A percentile compares a stretch with the other conserved stretches of the same genome.
phyloP scores from a whole-genome alignment of 2,888 invertebrate species.

The Rutpela maculata region DNA sequence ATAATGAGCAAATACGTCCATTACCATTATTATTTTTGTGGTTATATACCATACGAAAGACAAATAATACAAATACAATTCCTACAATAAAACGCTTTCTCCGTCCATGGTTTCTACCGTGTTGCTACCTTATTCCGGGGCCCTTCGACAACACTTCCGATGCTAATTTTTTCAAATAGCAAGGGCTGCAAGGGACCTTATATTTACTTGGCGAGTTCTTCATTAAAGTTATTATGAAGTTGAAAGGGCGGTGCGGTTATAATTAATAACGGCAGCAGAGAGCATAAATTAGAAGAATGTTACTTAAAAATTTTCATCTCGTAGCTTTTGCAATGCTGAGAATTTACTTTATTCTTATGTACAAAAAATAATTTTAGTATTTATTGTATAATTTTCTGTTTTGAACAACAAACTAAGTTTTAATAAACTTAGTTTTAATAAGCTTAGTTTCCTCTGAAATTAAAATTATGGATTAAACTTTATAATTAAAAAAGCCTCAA shows the following conservation, averaged over 20 bases:
- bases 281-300: constrained; percentile 49
- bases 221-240: constrained; percentile 65
- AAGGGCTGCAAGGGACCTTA: constrained; percentile 51
- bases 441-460: too few species aligned
- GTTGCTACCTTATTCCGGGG: constrained; percentile 47
- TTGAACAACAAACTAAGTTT: too few species aligned
- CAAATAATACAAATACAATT: not conserved
- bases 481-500: too few species aligned
- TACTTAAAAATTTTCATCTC: constrained; percentile 42
- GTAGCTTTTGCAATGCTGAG: not conserved
- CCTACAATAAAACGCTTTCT: not conserved
- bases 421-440: too few species aligned
- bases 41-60: too few species aligned
- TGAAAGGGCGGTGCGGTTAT: constrained; percentile 58
- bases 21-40: too few species aligned
- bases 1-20: too few species aligned
- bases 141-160: constrained; percentile 58
- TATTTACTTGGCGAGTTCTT: constrained; percentile 61
- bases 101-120: constrained; percentile 49
- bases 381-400: too few species aligned
- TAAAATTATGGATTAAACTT: too few species aligned
- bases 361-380: too few species aligned
- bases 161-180: constrained; percentile 60
- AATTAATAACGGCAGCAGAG: constrained; percentile 54
- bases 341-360: too few species aligned